Evolutionary conservation across 2,113 vertebrate species (phyloP), one percentile per base, ranked within the genome.

Genomic region (Mixornis gularis): DNA sequence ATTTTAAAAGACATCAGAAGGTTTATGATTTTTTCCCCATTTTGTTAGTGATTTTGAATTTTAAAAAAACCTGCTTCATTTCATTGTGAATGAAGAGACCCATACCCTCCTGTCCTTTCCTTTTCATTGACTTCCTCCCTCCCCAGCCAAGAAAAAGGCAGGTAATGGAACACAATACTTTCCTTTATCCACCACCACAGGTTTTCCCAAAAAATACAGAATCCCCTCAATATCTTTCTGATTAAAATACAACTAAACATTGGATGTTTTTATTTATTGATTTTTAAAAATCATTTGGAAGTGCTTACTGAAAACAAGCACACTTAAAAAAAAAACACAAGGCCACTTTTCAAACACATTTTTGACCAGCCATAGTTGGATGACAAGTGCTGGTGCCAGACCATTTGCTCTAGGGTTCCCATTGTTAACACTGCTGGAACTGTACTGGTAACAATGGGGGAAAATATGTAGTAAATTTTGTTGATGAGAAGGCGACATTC

Each of bases 341-440:
- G 76, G 9, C 55, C 63, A 59, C 82, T 92, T 95, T 92, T 92
- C 82, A 89, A 87, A 90, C 74, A 88, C 72, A 94, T 95, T 92
- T 96, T 95, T 95, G 82, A 92, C 56, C 79, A 90, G 79, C 60
- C 69, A 44, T 86, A 83, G 60, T 83, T 78, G 79, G 92, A 94
- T 92, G 92, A 95, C 95, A 93, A 95, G 93, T 92, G 92, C 82
- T 96, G 92, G 93, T 95, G 95, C 95, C 94, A 95, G 94, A 78
- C 92, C 92, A 95, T 92, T 95, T 96, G 94, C 94, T 95, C 85
- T 94, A 95, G 95, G 95, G 68, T 95, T 94, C 81, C 94, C 91
- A 96, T 92, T 96, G 95, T 96, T 95, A 96, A 89, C 92, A 91
- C 89, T 95, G 94, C 87, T 94, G 74, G 84, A 89, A 77, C 91